phyloP scores from a whole-genome alignment of 2,888 invertebrate species.

The Euzophera pinguis region DNA sequence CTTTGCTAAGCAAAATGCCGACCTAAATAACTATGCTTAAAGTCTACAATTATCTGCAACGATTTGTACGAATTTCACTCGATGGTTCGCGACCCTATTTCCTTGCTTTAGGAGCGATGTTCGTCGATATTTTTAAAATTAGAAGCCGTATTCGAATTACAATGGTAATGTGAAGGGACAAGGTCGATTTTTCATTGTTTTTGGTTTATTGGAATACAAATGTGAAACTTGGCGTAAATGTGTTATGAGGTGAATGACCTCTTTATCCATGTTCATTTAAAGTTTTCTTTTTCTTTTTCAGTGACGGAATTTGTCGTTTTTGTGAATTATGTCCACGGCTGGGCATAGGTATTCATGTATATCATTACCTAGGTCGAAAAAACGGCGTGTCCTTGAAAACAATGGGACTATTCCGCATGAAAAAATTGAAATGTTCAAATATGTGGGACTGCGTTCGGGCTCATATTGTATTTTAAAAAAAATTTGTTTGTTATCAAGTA shows the following conservation, averaged over 20 bases:
- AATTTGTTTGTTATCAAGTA: no score
- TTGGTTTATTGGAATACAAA: slow-evolving; percentile 15
- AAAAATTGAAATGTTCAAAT: no score
- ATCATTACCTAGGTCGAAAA: no score
- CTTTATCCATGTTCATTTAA: slow-evolving; percentile 9
- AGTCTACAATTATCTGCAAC: not conserved
- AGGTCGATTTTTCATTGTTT: not conserved
- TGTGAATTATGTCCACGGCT: no score
- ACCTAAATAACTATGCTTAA: not conserved
- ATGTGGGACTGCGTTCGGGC: no score
- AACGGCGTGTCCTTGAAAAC: no score
- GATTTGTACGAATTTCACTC: not conserved
- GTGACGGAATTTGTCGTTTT: no score
- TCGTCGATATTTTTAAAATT: slow-evolving; percentile 4
- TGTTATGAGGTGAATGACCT: slow-evolving; percentile 16
- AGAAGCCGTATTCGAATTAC: not conserved
- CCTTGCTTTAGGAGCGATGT: not conserved
- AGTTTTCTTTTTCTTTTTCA: slow-evolving; percentile 9
- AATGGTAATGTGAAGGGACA: not conserved
- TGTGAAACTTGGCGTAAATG: slow-evolving; percentile 14
- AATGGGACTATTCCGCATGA: no score
- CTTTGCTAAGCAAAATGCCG: not conserved
- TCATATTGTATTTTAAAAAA: no score
- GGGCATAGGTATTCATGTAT: no score
- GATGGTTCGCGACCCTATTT: not conserved